These are phyloP conservation scores for Cryptocephalus primarius DNA, from an alignment of 2,888 invertebrate species.

Conservation along the genomic window DNA sequence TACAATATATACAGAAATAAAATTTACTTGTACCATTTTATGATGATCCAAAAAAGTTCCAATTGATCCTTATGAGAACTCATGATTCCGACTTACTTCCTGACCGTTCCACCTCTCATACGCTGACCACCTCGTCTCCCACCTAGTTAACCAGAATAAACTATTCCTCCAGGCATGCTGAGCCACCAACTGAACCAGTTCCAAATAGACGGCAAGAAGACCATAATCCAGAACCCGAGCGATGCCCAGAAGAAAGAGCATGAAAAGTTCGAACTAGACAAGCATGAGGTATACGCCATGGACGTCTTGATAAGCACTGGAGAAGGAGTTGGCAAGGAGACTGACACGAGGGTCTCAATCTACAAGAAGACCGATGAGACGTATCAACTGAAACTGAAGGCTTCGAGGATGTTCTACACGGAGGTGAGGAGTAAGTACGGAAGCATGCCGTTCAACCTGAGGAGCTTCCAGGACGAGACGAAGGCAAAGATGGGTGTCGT, in stretches of 20 bases:
- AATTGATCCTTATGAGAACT: conserved; percentile 23
- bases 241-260: conserved; percentile 95
- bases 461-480: conserved; percentile 91
- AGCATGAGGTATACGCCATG: conserved; percentile 96
- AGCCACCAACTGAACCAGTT: conserved; percentile 94
- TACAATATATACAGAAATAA: no score
- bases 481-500: conserved; percentile 96
- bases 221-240: conserved; percentile 92
- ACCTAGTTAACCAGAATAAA: no score
- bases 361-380: conserved; percentile 97
- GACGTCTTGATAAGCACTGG: conserved; percentile 88
- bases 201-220: conserved; percentile 96
- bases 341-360: conserved; percentile 91
- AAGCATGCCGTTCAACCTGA: conserved; percentile 94
- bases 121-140: no score
- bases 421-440: conserved; percentile 82
- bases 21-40: neutral
- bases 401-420: conserved; percentile 83
- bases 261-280: conserved; percentile 91
- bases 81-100: conserved; percentile 2
- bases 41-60: conserved; percentile 13
- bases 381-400: conserved; percentile 94
- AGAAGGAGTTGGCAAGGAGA: conserved; percentile 64
- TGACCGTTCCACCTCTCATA: no score
- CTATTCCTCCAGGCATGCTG: conserved; percentile 46